Percentiles rank a stretch among this genome's conserved stretches.
These are phyloP conservation scores for Tethya wilhelma DNA, from an alignment of 37 sponge, comb jelly and placozoan species.

Conservation along the genomic window DNA sequence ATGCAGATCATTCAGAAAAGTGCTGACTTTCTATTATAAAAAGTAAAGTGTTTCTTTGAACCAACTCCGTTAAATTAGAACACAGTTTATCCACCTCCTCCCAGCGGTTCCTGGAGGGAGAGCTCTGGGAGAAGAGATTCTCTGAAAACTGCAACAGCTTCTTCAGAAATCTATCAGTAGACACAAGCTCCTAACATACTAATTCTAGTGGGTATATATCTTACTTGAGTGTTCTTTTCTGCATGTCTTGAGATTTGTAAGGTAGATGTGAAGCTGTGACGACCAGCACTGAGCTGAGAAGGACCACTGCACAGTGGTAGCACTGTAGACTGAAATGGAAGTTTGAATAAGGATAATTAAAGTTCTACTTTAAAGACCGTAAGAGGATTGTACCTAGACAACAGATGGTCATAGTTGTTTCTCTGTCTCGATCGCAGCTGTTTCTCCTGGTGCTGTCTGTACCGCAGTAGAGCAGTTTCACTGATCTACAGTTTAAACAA, in stretches of 20 bases:
- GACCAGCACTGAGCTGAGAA: background rate
- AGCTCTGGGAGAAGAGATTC: constrained; percentile 67
- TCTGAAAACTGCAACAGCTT: constrained; percentile 66
- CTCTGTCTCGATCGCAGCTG: constrained; percentile 68
- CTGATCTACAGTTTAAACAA: constrained; percentile 14
- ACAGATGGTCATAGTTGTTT: constrained; percentile 57
- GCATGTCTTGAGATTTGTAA: background rate
- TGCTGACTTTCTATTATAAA: too few relatives aligned
- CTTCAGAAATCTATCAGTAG: constrained; percentile 51
- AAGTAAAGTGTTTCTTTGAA: background rate
- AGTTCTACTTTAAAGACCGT: background rate
- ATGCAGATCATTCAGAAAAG: too few relatives aligned
- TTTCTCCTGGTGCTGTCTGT: constrained; percentile 17
- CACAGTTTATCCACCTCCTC: constrained; percentile 52
- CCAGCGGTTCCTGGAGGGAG: constrained; percentile 65
- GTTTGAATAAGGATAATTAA: background rate
- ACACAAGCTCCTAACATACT: background rate
- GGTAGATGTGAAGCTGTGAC: background rate
- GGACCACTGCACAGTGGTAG: constrained; percentile 9
- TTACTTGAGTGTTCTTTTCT: background rate
- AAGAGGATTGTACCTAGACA: constrained; percentile 18
- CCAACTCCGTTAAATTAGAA: background rate
- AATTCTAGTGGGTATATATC: background rate
- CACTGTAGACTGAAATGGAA: background rate
- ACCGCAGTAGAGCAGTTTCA: constrained; percentile 27